Evolutionary conservation across 1,140 invertebrate species (phyloP).

Genomic region (Magallana angulata): DNA sequence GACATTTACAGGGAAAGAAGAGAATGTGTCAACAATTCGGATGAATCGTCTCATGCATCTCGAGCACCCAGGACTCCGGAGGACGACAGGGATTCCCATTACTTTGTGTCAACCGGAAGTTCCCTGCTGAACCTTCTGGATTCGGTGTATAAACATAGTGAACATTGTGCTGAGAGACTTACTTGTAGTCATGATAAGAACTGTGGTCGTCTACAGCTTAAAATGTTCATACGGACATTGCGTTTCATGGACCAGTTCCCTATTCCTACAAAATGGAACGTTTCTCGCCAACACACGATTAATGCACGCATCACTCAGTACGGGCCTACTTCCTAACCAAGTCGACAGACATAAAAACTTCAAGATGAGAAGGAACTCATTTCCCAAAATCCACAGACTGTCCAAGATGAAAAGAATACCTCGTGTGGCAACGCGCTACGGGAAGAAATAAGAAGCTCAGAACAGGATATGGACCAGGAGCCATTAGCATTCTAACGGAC

Average conservation of each 20-base stretch:
- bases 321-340: background rate
- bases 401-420: background rate
- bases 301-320: background rate
- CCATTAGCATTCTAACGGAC: conserved; percentile 15
- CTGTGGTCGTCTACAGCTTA: background rate
- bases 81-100: too few relatives aligned
- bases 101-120: too few relatives aligned
- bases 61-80: too few relatives aligned
- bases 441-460: background rate
- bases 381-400: background rate
- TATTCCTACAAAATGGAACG: background rate
- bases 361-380: background rate
- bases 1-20: too few relatives aligned
- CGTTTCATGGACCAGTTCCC: background rate
- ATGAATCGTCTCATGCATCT: too few relatives aligned
- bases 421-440: background rate
- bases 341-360: background rate
- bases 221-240: background rate
- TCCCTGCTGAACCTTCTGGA: too few relatives aligned
- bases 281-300: background rate
- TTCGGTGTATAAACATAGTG: background rate
- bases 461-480: background rate
- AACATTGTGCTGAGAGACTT: background rate
- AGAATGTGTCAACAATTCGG: background rate
- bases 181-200: background rate